Percentiles rank a stretch among this genome's conserved stretches.
These are phyloP conservation scores for Halocynthia aurantium DNA, from an alignment of 23 tunicate species.

Conservation along the genomic window DNA sequence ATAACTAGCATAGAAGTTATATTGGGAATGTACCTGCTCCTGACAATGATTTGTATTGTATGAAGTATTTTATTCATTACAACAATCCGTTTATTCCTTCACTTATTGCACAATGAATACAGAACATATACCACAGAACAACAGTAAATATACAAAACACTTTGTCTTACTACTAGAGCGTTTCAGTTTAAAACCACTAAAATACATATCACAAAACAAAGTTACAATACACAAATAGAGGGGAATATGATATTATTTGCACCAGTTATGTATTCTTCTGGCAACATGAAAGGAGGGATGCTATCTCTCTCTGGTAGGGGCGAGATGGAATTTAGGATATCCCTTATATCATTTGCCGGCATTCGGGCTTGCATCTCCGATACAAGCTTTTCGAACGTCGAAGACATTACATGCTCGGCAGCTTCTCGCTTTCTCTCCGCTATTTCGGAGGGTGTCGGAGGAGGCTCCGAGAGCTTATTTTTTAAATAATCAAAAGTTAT, in stretches of 20 bases:
- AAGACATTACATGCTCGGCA: conserved; percentile 51
- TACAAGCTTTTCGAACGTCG: conserved; percentile 79
- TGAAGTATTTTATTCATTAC: too few species aligned
- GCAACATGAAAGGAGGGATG: not conserved
- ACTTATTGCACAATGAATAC: too few species aligned
- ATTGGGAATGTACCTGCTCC: too few species aligned
- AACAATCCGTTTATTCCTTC: too few species aligned
- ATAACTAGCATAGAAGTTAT: too few species aligned
- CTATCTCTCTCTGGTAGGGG: not conserved
- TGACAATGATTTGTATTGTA: too few species aligned
- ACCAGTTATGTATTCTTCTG: not conserved
- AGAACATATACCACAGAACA: too few species aligned
- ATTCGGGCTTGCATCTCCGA: conserved; percentile 67
- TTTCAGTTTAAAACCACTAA: too few species aligned
- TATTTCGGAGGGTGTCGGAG: conserved; percentile 7
- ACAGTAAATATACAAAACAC: too few species aligned
- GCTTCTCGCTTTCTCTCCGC: conserved; percentile 26
- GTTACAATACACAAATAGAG: conserved; percentile 15
- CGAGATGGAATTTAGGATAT: not conserved
- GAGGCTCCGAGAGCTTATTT: conserved; percentile 45
- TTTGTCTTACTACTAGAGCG: too few species aligned
- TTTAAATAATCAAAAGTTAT: conserved; percentile 75
- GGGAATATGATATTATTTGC: conserved; percentile 15
- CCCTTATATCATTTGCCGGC: conserved; percentile 8
- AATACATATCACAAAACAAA: not conserved